A percentile compares a stretch with the other conserved stretches of the same genome.
Conservation (phyloP, 2,797 vertebrate species). For the Nannoperca obscura region DNA sequence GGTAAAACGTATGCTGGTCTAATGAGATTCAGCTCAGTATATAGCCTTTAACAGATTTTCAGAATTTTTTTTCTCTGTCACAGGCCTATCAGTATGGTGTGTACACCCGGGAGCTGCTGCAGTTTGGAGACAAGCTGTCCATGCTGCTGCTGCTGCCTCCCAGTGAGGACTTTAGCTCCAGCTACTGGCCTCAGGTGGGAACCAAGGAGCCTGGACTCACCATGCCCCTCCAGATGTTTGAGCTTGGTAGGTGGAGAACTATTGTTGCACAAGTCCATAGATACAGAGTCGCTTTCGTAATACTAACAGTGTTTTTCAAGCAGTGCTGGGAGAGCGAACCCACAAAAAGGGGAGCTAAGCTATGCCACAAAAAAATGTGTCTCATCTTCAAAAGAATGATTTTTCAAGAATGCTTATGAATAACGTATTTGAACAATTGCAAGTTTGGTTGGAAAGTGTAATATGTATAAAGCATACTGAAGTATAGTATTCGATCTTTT, state of each 20-base stretch:
- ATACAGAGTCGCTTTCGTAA: not conserved
- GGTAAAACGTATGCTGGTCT: not conserved
- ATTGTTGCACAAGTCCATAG: not conserved
- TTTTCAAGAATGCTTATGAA: not conserved
- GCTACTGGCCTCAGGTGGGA: constrained; percentile 80
- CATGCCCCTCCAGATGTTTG: constrained; percentile 87
- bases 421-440: not conserved
- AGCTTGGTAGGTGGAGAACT: constrained; percentile 77
- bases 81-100: constrained; percentile 85
- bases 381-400: constrained; percentile 25
- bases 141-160: constrained; percentile 86
- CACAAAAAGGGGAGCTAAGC: not conserved
- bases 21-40: not conserved
- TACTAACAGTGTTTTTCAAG: not conserved
- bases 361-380: not conserved
- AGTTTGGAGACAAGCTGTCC: constrained; percentile 83
- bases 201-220: constrained; percentile 80
- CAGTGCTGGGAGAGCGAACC: not conserved
- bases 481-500: constrained; percentile 13
- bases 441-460: not conserved
- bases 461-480: constrained; percentile 7
- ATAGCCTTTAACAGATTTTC: not conserved
- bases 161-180: constrained; percentile 86
- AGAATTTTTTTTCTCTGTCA: not conserved
- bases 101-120: constrained; percentile 85